Conservation (phyloP, 2,888 invertebrate genomes). For the Heteropelma amictum region DNA sequence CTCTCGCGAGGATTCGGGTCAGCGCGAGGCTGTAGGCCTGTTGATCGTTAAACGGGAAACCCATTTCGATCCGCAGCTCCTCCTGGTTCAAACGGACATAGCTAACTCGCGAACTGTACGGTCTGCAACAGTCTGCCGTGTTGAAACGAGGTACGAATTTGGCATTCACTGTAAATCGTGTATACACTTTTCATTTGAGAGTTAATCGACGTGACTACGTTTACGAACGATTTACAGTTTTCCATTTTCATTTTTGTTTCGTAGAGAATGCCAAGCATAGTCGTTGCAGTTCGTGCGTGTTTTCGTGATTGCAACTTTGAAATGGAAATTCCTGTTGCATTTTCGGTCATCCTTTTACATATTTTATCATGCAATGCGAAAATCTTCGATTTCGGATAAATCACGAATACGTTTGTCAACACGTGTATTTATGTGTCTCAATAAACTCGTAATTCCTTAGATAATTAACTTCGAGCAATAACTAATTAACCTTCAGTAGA, state of each 20-base stretch:
- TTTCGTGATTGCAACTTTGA: too few species aligned
- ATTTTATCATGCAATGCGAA: too few species aligned
- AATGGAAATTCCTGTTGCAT: too few species aligned
- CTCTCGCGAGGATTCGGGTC: slow-evolving; percentile 63
- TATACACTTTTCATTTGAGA: slow-evolving; percentile 25
- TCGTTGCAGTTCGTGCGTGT: too few species aligned
- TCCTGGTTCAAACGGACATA: slow-evolving; percentile 24
- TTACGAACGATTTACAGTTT: slow-evolving; percentile 22
- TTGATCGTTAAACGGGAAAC: slow-evolving; percentile 60
- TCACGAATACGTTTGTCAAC: too few species aligned
- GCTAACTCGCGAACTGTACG: slow-evolving; percentile 20
- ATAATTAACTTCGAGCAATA: too few species aligned
- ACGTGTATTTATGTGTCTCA: too few species aligned
- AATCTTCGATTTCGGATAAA: too few species aligned
- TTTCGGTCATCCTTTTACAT: too few species aligned
- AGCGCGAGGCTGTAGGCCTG: slow-evolving; percentile 66
- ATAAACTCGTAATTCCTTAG: too few species aligned
- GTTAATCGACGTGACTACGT: slow-evolving; percentile 40
- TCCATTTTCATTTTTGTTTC: background rate
- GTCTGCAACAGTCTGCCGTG: slow-evolving; percentile 34
- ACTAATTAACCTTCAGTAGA: too few species aligned
- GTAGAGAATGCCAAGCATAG: too few species aligned
- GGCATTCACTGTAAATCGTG: slow-evolving; percentile 44
- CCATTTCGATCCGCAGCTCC: slow-evolving; percentile 51
- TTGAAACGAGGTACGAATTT: slow-evolving; percentile 2